A percentile compares a stretch with the other conserved stretches of the same genome.
Conservation (phyloP, 2,888 invertebrate genomes). For the Spodoptera littoralis region DNA sequence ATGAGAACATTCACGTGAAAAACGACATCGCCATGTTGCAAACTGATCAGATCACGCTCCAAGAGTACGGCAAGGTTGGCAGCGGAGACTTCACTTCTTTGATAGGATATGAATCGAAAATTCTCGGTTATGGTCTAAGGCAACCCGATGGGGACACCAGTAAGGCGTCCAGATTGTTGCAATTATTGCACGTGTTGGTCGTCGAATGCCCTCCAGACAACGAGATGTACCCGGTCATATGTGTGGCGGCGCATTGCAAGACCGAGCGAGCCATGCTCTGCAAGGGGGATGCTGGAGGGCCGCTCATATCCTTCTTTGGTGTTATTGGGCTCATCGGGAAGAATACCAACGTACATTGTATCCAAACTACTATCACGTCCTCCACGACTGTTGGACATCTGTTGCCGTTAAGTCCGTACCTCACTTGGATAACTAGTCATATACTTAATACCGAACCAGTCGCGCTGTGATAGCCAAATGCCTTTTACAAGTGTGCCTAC, state of each 20-base stretch:
- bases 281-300: conserved; percentile 3
- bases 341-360: neutral
- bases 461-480: too few species aligned
- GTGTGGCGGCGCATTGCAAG: conserved; percentile 6
- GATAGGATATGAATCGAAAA: conserved; percentile 4
- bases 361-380: neutral
- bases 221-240: conserved; percentile 7
- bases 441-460: conserved; percentile 1
- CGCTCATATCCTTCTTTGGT: conserved; percentile 6
- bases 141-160: too few species aligned
- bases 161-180: neutral
- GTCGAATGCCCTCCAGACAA: neutral
- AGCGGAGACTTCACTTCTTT: conserved; percentile 1
- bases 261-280: neutral
- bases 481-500: too few species aligned
- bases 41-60: neutral
- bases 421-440: conserved; percentile 18
- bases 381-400: neutral
- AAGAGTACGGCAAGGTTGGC: conserved; percentile 8
- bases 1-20: neutral
- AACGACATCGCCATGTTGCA: conserved; percentile 10
- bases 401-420: conserved; percentile 16
- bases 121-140: neutral
- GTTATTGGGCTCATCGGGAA: conserved; percentile 7
- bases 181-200: conserved; percentile 3